Evolutionary conservation across 2,113 vertebrate genomes (phyloP), one percentile per base, ranked within the genome.

Genomic region (Nematolebias whitei): DNA sequence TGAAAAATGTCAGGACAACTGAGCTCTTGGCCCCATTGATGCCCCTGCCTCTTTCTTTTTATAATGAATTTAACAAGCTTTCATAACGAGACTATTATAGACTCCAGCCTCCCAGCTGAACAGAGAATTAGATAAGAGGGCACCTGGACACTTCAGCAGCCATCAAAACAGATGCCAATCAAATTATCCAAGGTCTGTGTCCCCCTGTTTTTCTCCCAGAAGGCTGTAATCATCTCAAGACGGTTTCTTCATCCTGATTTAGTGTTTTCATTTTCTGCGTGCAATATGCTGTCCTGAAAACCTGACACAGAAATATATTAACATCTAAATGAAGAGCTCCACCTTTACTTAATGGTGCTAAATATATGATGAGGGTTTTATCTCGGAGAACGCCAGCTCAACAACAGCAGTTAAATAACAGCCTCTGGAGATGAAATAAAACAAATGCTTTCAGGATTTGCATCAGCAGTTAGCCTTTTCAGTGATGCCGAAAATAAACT

Each of bases 131-230:
- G 87, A 88, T 86, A 85, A 87, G 82, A 84, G 83, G 82, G 83
- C 86, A 90, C 88, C 86, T 91, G 87, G 85, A 89, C 85, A 87
- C 85, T 89, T 91, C 85, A 89, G 78, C 80, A 81, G 75, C 74
- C 79, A 87, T 91, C 89, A 83, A 78, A 84, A 82, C 68, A 82
- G 76, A 88, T 78, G 85, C 79, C 88, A 87, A 87, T 90, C 85
- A 90, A 83, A 89, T 90, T 82, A 90, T 64, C 68, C 35, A 2
- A 38, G 72, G 84, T 77, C 82, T 80, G 71, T 58, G 47, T 54
- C 53, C 41, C n/a, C 48, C 61, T 70, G 57, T 80, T 87, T 83
- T 70, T 20, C 68, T 77, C 73, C 68, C 24, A 13, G 70, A 78
- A 80, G 71, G 68, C 71, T 44, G 64, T 67, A 79, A 78, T 81